Base-by-base conservation (phyloP, 1,140 invertebrate species). In the Mamestra configurata region DNA sequence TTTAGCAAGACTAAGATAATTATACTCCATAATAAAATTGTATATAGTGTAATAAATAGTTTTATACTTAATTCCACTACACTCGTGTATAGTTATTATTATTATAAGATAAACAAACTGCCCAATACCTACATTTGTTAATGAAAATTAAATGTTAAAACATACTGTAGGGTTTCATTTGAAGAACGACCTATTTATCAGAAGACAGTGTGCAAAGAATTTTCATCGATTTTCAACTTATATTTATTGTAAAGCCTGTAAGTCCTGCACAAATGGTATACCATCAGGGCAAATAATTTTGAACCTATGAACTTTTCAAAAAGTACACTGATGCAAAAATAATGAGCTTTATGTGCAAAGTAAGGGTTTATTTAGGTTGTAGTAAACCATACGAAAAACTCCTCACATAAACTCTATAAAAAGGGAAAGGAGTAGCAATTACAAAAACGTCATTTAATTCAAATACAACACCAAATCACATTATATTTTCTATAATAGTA, bases 391-490 rank as follows among this genome's bases (percentile, higher is more conserved):
- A 61, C 24, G 4, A 35, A 15, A 22, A 37, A 31, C 64, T 15
- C 24, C 20, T 64, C 24, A 43, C 1, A 61, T 5, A 61, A 76
- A 15, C 24, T 49, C 22, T 43, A 35, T 31, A 18, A 79, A 31
- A 90, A 91, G 91, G 93, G 90, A 92, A 92, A 93, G 91, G 93
- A 90, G 85, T 70, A 75, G 76, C 82, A 88, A 92, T 91, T 93
- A 93, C 77, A 93, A 94, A 94, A 92, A 94, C 92, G 79, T 94
- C 88, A 78, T 94, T 94, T 94, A 93, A 94, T 94, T 94, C 93
- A 93, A 92, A 93, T 94, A 94, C 93, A 94, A 93, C 93, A 94
- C 88, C 93, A 91, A 93, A 94, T 94, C 93, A 94, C 93, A 94
- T 93, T 93, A 93, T 94, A 94, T 94, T 93, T 94, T 92, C 92